phyloP scores from a whole-genome alignment of 2,888 invertebrate species.

The Endotricha flammealis region DNA sequence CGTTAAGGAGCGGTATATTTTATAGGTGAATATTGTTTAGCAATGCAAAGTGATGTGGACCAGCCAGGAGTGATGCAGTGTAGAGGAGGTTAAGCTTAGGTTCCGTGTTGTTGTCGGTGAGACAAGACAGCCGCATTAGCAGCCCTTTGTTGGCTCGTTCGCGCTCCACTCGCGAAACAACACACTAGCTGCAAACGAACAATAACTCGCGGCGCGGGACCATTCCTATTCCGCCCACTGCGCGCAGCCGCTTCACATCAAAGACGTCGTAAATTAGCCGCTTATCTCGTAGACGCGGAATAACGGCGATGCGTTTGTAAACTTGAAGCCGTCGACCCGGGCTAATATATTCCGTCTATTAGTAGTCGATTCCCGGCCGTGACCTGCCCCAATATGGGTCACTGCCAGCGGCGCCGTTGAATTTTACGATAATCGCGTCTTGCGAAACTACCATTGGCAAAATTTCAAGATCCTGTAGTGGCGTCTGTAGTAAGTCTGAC shows the following conservation, averaged over 20 bases:
- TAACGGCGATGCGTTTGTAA: constrained; percentile 25
- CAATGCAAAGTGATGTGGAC: no score
- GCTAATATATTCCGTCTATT: constrained; percentile 30
- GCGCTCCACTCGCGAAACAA: no score
- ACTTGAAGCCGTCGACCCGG: constrained; percentile 25
- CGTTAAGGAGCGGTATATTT: constrained; percentile 7
- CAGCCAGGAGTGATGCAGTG: not conserved
- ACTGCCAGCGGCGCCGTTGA: constrained; percentile 56
- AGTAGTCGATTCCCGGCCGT: constrained; percentile 48
- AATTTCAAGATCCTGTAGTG: constrained; percentile 65
- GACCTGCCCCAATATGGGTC: constrained; percentile 69
- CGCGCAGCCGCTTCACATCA: constrained; percentile 33
- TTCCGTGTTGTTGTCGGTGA: constrained; percentile 29
- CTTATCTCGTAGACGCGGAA: constrained; percentile 33
- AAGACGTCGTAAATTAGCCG: constrained; percentile 39
- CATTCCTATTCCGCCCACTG: constrained; percentile 43
- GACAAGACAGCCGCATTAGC: constrained; percentile 45
- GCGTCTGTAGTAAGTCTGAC: constrained; percentile 74
- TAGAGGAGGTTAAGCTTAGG: constrained; percentile 22
- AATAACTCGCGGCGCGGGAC: constrained; percentile 25
- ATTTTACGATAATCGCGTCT: constrained; percentile 69
- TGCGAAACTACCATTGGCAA: constrained; percentile 71
- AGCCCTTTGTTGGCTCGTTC: constrained; percentile 30
- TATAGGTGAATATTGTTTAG: no score
- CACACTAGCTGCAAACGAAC: constrained; percentile 31